Evolutionary conservation across 2,888 invertebrate species (phyloP).

Genomic region (Eudemis profundana): DNA sequence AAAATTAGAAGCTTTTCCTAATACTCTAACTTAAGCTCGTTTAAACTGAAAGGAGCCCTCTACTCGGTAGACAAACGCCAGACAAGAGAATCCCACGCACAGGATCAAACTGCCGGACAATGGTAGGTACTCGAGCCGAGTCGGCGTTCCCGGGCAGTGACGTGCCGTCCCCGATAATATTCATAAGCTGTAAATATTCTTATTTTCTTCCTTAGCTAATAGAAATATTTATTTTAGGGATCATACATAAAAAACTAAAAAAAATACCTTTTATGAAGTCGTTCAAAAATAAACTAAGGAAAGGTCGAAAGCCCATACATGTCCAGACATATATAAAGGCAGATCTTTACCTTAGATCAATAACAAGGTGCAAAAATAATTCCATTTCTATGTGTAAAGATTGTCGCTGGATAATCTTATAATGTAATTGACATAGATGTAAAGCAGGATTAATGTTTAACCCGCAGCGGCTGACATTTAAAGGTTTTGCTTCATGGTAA

Average conservation of each 20-base stretch:
- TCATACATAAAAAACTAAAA: too few species aligned
- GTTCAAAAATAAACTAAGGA: neutral
- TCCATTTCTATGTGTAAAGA: neutral
- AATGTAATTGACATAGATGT: conserved; percentile 34
- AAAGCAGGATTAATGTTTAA: conserved; percentile 49
- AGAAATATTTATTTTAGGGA: too few species aligned
- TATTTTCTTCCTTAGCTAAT: too few species aligned
- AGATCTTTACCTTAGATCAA: neutral
- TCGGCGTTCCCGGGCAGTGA: too few species aligned
- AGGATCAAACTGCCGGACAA: too few species aligned
- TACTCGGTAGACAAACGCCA: too few species aligned
- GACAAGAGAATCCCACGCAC: too few species aligned
- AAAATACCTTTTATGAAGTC: too few species aligned
- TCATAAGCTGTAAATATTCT: too few species aligned
- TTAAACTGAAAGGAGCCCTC: neutral
- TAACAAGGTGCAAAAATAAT: neutral
- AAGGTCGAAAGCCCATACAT: neutral
- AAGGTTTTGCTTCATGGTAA: conserved; percentile 46
- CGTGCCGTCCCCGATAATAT: too few species aligned
- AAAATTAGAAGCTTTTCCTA: neutral
- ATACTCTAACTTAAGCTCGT: neutral
- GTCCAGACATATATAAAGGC: neutral
- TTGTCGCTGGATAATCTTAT: conserved; percentile 2
- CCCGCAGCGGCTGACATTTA: conserved; percentile 52
- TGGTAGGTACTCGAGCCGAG: too few species aligned